Base-by-base conservation (phyloP, 2,797 vertebrate genomes). In the Cephalopachus bancanus region DNA sequence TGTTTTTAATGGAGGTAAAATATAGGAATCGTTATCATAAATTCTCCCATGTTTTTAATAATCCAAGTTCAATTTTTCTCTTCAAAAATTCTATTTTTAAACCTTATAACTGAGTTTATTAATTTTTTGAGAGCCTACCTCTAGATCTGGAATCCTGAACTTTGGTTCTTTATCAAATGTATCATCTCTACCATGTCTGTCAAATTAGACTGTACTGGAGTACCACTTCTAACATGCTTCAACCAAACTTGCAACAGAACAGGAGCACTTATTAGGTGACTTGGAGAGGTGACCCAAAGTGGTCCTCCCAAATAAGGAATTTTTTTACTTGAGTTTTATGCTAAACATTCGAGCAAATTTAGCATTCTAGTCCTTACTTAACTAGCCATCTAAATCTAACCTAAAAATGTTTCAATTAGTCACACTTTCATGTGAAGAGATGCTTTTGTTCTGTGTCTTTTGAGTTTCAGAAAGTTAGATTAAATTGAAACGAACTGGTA, bases 1-100 rank as follows among this genome's bases (percentile, higher is more conserved):
- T 93, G 24, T 93, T 57, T 89, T 90, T 89, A 30, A 11, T 37
- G 33, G 20, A 96, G 30, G 37, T 92, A 75, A 88, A 59, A 33
- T 65, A 89, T 24, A 89, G 28, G 22, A 8, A 33, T 83, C 16
- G 30, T 33, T 89, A 60, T 91, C 44, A 15, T 62, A 59, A 87
- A 64, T 65, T 91, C n/a, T 26, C n/a, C 16, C 28, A n/a, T 62
- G 7, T 85, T 24, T 62, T 91, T 76, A 57, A 26, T 89, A 86
- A 51, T 92, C 60, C 24, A 62, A 20, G 8, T 76, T 93, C 7
- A 75, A 14, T 8, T 85, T 87, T 87, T 71, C 28, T 60, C 44
- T 60, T 28, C 17, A 19, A 88, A 44, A 95, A 94, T 49, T 65
- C 30, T 37, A 4, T 57, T 96, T 89, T 80, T n/a, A 86, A 80